Evolutionary conservation across 2,888 invertebrate species (phyloP).

Genomic region (Lithodes maja): DNA sequence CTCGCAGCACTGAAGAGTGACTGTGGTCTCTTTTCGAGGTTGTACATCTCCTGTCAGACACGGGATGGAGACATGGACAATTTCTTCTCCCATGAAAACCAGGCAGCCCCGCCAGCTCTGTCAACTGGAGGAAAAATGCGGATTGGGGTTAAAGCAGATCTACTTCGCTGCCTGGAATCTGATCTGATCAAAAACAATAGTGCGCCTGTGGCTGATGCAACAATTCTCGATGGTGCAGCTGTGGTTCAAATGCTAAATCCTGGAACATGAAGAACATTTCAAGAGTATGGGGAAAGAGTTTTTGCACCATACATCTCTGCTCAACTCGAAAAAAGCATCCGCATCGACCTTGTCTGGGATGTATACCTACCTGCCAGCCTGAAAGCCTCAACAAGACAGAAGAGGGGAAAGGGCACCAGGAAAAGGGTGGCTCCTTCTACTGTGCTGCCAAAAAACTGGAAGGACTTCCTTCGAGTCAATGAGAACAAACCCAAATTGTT

Average conservation of each 20-base stretch:
- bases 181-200: background rate
- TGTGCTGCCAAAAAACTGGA: background rate
- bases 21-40: background rate
- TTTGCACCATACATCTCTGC: slow-evolving; percentile 4
- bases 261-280: background rate
- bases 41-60: slow-evolving; percentile 7
- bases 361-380: background rate
- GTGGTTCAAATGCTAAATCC: background rate
- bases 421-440: background rate
- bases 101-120: slow-evolving; percentile 12
- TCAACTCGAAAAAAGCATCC: background rate
- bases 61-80: slow-evolving; percentile 22
- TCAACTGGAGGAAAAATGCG: background rate
- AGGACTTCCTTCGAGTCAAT: slow-evolving; percentile 1
- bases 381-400: background rate
- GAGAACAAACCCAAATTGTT: slow-evolving; percentile 1
- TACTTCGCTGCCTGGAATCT: background rate
- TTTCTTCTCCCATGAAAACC: background rate
- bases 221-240: no score
- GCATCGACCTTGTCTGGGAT: background rate
- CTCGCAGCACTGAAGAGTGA: slow-evolving; percentile 10
- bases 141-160: background rate
- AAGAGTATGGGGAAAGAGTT: background rate
- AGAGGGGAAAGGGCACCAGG: background rate
- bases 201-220: background rate